These are phyloP conservation scores for Reticulitermes speratus DNA, from an alignment of 1,140 invertebrate species.

Conservation along the genomic window DNA sequence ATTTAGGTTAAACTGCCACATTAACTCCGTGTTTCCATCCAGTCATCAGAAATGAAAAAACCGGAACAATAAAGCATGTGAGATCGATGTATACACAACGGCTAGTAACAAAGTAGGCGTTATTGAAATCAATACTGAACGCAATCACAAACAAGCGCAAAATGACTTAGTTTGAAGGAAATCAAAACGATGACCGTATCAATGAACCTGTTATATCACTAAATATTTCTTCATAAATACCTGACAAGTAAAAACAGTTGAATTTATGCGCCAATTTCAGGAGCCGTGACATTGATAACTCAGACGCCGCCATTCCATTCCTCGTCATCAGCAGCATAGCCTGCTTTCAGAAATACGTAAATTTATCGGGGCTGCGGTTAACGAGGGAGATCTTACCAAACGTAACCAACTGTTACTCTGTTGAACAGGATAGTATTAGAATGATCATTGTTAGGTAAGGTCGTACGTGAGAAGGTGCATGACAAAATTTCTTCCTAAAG, in stretches of 20 bases:
- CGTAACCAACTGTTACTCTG: too few relatives aligned
- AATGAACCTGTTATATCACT: background rate
- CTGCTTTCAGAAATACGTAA: background rate
- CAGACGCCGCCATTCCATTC: slow-evolving; percentile 34
- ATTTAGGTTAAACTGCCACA: too few relatives aligned
- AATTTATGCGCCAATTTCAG: slow-evolving; percentile 77
- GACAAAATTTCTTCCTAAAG: too few relatives aligned
- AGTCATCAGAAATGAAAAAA: too few relatives aligned
- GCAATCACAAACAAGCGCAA: background rate
- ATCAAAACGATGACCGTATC: background rate
- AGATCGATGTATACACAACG: slow-evolving; percentile 16
- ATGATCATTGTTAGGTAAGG: too few relatives aligned
- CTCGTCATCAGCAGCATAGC: slow-evolving; percentile 22
- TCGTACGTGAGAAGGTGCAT: too few relatives aligned
- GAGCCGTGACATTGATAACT: slow-evolving; percentile 57
- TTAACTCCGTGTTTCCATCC: too few relatives aligned
- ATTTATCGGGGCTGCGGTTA: background rate
- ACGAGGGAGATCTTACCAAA: too few relatives aligned
- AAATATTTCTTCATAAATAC: slow-evolving; percentile 51
- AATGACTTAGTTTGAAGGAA: background rate
- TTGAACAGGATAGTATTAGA: too few relatives aligned
- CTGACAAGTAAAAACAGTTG: slow-evolving; percentile 82
- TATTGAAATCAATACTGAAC: slow-evolving; percentile 20
- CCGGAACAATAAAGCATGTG: background rate
- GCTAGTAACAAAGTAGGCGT: slow-evolving; percentile 23